These are phyloP conservation scores for Dorcus parallelipipedus DNA, from an alignment of 2,888 invertebrate genomes.

Conservation along the genomic window DNA sequence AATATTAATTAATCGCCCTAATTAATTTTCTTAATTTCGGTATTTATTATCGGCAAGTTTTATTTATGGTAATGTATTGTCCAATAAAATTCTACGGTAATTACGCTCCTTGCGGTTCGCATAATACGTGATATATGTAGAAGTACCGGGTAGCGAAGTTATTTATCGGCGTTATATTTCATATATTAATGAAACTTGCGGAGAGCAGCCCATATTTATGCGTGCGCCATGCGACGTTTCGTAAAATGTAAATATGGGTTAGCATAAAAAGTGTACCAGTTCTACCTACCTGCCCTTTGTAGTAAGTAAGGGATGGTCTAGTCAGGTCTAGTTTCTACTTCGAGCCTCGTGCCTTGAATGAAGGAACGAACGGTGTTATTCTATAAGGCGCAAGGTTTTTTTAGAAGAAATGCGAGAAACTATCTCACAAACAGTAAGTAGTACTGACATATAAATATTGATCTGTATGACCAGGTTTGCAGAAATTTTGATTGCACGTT, in stretches of 20 bases:
- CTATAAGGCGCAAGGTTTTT: no score
- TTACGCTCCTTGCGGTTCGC: background rate
- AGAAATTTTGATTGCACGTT: no score
- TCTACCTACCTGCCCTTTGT: conserved; percentile 24
- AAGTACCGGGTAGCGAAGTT: no score
- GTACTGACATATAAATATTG: no score
- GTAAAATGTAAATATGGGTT: conserved; percentile 4
- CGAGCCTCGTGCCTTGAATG: background rate
- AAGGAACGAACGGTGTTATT: background rate
- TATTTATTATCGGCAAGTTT: conserved; percentile 2
- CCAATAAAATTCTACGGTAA: conserved; percentile 10
- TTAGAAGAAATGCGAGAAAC: no score
- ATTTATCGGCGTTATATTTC: no score
- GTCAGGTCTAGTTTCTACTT: conserved; percentile 7
- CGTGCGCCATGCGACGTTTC: background rate
- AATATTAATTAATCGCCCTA: conserved; percentile 11
- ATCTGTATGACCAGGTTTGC: no score
- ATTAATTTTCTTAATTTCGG: conserved; percentile 11
- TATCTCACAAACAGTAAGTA: no score
- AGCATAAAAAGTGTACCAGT: conserved; percentile 19
- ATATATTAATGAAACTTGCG: no score
- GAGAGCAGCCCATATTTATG: background rate
- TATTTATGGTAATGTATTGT: conserved; percentile 10
- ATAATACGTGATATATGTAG: background rate
- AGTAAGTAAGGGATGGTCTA: conserved; percentile 20